Conservation (phyloP, 2,797 vertebrate species). For the Pipistrellus kuhlii region DNA sequence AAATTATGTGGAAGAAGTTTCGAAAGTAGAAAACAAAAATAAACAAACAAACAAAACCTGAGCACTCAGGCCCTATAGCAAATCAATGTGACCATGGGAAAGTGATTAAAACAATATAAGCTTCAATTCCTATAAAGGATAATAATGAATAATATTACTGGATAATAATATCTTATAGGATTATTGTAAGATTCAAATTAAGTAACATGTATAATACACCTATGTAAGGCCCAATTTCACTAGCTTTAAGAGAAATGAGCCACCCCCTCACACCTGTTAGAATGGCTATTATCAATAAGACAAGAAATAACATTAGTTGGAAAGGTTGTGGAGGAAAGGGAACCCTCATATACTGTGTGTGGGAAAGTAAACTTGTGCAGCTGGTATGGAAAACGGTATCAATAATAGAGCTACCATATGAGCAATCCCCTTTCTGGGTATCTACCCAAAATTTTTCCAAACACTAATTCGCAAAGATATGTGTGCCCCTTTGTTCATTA, state of each 20-base stretch:
- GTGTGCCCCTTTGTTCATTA: not conserved
- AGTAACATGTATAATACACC: not conserved
- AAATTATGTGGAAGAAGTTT: conserved; percentile 37
- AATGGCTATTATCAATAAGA: not conserved
- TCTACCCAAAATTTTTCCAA: not conserved
- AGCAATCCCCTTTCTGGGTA: not conserved
- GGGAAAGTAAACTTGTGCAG: not conserved
- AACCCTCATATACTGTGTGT: not conserved
- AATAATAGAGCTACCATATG: not conserved
- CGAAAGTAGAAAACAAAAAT: not conserved
- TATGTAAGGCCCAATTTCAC: not conserved
- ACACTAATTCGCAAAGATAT: not conserved
- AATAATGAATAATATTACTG: not conserved
- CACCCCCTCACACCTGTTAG: not conserved
- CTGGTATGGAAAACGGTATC: not conserved
- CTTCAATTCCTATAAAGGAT: not conserved
- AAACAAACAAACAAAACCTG: not conserved
- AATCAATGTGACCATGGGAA: not conserved
- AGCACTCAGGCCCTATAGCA: not conserved
- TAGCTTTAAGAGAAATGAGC: not conserved
- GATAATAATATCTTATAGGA: not conserved
- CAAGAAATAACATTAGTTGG: not conserved
- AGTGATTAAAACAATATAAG: not conserved
- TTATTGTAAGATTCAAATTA: conserved; percentile 6
- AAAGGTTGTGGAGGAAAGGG: not conserved